Percentiles rank a stretch among this genome's conserved stretches.
These are phyloP conservation scores for Anthoscopus minutus DNA, from an alignment of 2,113 vertebrate species.

Conservation along the genomic window DNA sequence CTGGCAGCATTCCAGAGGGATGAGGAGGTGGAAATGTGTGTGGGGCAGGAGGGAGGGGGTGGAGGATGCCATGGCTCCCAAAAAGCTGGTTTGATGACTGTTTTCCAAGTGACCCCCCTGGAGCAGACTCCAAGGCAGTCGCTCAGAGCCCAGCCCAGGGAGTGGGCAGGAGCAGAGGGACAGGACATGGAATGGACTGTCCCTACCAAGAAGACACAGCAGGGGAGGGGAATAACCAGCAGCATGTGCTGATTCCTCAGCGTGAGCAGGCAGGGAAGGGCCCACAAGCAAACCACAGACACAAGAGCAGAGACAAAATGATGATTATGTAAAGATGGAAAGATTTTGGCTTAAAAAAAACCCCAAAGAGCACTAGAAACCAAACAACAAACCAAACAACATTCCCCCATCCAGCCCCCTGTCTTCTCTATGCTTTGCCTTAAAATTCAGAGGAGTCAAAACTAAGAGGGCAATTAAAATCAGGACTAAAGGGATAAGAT, in stretches of 20 bases:
- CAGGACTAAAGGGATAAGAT: background rate
- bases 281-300: fast-evolving
- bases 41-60: background rate
- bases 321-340: background rate
- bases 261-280: background rate
- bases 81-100: fast-evolving
- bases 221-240: background rate
- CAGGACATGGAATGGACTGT: background rate
- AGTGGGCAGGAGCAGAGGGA: background rate
- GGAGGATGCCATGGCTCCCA: background rate
- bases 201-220: background rate
- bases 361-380: background rate
- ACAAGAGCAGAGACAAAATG: background rate
- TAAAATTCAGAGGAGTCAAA: background rate
- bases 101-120: background rate
- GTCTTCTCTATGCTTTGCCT: background rate
- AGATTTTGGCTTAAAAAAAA: background rate
- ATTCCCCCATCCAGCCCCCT: background rate
- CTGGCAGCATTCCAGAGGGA: background rate
- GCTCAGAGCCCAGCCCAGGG: background rate
- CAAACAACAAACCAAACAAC: background rate
- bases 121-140: background rate
- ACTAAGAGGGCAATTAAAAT: background rate
- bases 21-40: background rate
- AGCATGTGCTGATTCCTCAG: background rate